Conservation (phyloP, 1,140 invertebrate species). For the Tribolium castaneum region DNA sequence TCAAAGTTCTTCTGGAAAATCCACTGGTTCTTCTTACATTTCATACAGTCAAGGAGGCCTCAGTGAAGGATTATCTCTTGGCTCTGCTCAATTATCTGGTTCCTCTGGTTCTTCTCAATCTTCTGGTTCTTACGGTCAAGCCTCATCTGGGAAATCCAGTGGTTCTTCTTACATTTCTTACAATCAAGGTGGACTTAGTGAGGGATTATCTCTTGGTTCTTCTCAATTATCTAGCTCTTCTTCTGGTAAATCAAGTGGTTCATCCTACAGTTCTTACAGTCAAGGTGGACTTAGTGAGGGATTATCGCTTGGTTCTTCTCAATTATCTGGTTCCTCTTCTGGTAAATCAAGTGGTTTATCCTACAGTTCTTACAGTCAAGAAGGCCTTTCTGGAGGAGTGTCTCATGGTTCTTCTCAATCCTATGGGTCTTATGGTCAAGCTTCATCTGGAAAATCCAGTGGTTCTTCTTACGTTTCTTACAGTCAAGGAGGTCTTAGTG, state of each 20-base stretch:
- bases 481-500: not conserved
- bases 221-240: not conserved
- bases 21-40: not conserved
- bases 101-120: not conserved
- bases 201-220: not conserved
- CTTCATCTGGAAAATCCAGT: not conserved
- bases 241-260: not conserved
- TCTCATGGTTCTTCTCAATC: not conserved
- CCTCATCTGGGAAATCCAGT: not conserved
- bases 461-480: not conserved
- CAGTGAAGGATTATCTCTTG: not conserved
- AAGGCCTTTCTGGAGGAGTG: not conserved
- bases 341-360: not conserved
- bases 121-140: not conserved
- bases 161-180: not conserved
- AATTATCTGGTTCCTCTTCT: not conserved
- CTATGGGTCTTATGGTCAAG: not conserved
- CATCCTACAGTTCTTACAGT: not conserved
- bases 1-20: not conserved
- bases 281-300: not conserved
- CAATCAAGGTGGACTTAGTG: not conserved
- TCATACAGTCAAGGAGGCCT: not conserved
- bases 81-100: not conserved
- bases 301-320: not conserved
- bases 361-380: not conserved